Base-by-base conservation (phyloP, 2,797 vertebrate genomes). In the Syngnathus acus region DNA sequence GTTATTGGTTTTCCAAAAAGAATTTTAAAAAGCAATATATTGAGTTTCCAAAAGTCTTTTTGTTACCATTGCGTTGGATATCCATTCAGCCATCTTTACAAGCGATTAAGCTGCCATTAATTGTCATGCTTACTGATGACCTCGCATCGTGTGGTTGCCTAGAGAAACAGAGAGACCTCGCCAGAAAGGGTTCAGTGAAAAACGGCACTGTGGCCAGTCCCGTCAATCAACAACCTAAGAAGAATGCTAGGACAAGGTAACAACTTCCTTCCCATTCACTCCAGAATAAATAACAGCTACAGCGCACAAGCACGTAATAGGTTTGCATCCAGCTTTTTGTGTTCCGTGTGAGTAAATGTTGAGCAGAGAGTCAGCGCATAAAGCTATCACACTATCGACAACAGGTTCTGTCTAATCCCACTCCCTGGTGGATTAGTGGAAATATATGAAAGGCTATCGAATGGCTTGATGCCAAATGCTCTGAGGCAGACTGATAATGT, bases 111-210 rank as follows among this genome's bases (percentile, higher is more conserved):
- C 23, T 17, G 32, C 43, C 6, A 8, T 62, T 59, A 62, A 45
- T 63, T 63, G 11, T 47, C 45, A 50, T 50, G 6, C 74, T 60
- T 75, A 66, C 50, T 80, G 67, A 84, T 79, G 66, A 78, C 55
- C 21, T 79, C 71, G 73, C 69, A 62, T 79, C 69, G 64, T 86
- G 69, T 88, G 78, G 76, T 88, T 89, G 71, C 69, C 70, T 89
- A 99, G 97, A 99, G 88, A 98, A 99, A 91, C 97, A 98, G 90
- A 91, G 97, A 83, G 97, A 98, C 75, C 90, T 98, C 74, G 94
- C 94, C 84, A 93, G 94, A 78, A 99, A 99, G 89, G 94, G 95
- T 3, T 97, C 95, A 0, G 90, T 95, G 87, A 99, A 98, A 89
- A 99, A 96, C 0, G 93, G 95, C 73, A 94, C 92, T 26, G 94